Evolutionary conservation across 2,888 invertebrate genomes (phyloP).

Genomic region (Microctonus hyperodae): DNA sequence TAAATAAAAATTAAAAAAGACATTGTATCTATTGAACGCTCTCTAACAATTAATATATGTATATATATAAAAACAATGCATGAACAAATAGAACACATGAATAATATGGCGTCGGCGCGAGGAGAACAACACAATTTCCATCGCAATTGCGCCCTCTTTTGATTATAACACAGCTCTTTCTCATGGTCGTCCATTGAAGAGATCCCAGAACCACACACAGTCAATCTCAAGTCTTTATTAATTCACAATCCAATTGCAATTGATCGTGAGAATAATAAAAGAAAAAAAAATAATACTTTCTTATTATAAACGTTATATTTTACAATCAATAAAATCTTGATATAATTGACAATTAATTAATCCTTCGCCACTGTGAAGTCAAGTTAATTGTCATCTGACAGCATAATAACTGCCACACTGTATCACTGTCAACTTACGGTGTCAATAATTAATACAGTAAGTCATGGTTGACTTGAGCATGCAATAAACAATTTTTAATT

Average conservation of each 20-base stretch:
- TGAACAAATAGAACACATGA: not conserved
- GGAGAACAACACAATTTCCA: conserved; percentile 13
- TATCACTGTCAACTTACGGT: not conserved
- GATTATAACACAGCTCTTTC: conserved; percentile 10
- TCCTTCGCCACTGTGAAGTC: not conserved
- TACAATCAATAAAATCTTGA: not conserved
- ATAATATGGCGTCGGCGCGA: conserved; percentile 30
- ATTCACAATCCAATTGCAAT: conserved; percentile 5
- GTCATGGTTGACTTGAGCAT: not conserved
- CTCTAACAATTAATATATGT: not conserved
- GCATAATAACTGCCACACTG: not conserved
- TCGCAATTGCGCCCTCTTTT: conserved; percentile 30
- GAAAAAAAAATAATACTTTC: not conserved
- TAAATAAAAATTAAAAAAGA: no score
- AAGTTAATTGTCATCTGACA: not conserved
- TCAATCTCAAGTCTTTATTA: conserved; percentile 15
- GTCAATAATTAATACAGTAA: conserved; percentile 11
- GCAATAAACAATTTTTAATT: not conserved
- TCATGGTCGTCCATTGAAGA: conserved; percentile 35
- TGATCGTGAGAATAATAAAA: not conserved
- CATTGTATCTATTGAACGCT: not conserved
- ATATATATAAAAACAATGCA: not conserved
- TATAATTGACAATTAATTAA: not conserved
- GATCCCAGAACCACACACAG: conserved; percentile 21
- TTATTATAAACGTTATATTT: not conserved